Percentiles rank a stretch among this genome's conserved stretches.
phyloP scores from a whole-genome alignment of 2,113 vertebrate species.

The Clinocottus analis region DNA sequence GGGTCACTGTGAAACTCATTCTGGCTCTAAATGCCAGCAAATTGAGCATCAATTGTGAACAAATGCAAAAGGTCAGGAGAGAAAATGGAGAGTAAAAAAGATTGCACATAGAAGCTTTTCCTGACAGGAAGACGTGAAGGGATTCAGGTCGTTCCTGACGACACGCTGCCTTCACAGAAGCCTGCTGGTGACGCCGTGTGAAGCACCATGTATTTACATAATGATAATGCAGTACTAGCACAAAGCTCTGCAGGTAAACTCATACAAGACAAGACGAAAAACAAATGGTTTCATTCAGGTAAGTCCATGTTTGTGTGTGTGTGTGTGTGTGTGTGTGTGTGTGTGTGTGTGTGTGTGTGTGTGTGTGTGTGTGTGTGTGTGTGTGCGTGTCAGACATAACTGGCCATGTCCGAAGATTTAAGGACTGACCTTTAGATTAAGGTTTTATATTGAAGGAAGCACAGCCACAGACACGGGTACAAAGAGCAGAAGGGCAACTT shows the following conservation, averaged over 20 bases:
- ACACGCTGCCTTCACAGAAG: conserved; percentile 1
- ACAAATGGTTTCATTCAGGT: not conserved
- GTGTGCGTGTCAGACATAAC: conserved; percentile 8
- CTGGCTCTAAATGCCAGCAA: conserved; percentile 74
- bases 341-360: not conserved
- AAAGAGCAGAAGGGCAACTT: conserved; percentile 41
- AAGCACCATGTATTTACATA: conserved; percentile 6
- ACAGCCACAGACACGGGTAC: conserved; percentile 5
- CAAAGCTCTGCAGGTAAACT: not conserved
- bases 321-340: not conserved
- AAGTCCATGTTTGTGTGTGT: not conserved
- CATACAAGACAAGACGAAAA: not conserved
- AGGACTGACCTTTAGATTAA: conserved; percentile 58
- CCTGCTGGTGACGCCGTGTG: too few species aligned
- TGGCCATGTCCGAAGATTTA: conserved; percentile 39
- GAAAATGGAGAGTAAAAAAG: conserved; percentile 62
- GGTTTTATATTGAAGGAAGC: conserved; percentile 49
- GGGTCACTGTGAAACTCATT: conserved; percentile 73
- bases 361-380: not conserved
- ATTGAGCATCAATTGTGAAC: conserved; percentile 76
- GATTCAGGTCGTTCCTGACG: not conserved
- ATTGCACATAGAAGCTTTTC: conserved; percentile 54
- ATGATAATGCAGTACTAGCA: not conserved
- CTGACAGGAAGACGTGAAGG: conserved; percentile 47
- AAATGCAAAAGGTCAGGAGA: conserved; percentile 74